These are phyloP conservation scores for Leptothorax acervorum DNA, from an alignment of 2,888 invertebrate genomes.

Conservation along the genomic window DNA sequence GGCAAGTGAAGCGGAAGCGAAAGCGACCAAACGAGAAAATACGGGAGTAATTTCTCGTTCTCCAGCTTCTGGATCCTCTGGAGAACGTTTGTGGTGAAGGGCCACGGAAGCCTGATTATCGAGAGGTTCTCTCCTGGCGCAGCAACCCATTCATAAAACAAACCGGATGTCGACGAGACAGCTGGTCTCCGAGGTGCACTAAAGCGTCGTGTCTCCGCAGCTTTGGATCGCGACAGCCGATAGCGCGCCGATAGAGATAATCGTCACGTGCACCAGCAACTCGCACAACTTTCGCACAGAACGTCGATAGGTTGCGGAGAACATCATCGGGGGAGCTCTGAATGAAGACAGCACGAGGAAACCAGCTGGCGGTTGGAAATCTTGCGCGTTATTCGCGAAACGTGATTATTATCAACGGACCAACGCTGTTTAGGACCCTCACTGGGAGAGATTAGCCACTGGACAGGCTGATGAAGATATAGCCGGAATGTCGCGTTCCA, in stretches of 20 bases:
- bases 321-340: constrained; percentile 2
- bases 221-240: constrained; percentile 5
- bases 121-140: constrained; percentile 19
- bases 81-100: constrained; percentile 26
- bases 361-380: not conserved
- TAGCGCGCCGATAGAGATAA: constrained; percentile 18
- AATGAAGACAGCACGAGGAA: constrained; percentile 24
- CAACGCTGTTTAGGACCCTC: not conserved
- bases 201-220: constrained; percentile 22
- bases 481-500: not conserved
- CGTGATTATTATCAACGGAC: not conserved
- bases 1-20: not conserved
- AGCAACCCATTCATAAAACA: constrained; percentile 59
- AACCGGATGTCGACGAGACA: constrained; percentile 56
- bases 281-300: constrained; percentile 36
- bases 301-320: constrained; percentile 47
- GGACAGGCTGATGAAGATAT: constrained; percentile 12
- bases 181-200: constrained; percentile 28
- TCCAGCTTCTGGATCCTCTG: constrained; percentile 32
- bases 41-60: constrained; percentile 22
- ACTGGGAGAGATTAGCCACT: constrained; percentile 9
- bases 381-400: constrained; percentile 11
- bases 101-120: constrained; percentile 44
- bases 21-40: not conserved
- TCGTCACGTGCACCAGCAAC: constrained; percentile 29